Evolutionary conservation across 2,888 invertebrate genomes (phyloP).

Genomic region (Heliconius ismenius): DNA sequence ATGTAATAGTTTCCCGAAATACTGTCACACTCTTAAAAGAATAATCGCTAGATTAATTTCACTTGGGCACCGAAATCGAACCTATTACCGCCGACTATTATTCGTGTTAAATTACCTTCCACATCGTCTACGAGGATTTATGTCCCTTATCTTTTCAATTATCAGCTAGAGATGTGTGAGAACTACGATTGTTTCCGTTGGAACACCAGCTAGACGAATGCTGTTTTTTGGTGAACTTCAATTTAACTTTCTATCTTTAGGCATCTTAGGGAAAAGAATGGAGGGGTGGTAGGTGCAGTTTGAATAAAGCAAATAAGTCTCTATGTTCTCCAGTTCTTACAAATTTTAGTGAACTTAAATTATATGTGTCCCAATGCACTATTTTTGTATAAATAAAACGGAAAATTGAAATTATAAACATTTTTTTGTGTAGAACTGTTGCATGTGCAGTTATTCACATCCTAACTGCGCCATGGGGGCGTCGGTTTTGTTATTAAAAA

Average conservation of each 20-base stretch:
- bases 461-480: too few species aligned
- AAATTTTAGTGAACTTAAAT: too few species aligned
- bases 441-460: too few species aligned
- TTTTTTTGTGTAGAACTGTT: too few species aligned
- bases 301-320: not conserved
- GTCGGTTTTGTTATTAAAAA: too few species aligned
- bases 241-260: not conserved
- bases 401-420: too few species aligned
- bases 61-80: constrained; percentile 33
- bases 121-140: constrained; percentile 42
- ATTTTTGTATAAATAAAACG: too few species aligned
- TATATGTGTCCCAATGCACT: too few species aligned
- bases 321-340: not conserved
- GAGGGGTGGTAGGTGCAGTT: not conserved
- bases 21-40: not conserved
- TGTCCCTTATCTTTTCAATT: constrained; percentile 66
- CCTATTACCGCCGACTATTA: constrained; percentile 27
- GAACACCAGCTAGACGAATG: not conserved
- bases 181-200: constrained; percentile 13
- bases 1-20: not conserved
- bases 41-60: constrained; percentile 9
- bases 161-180: constrained; percentile 45
- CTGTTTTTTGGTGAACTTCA: not conserved
- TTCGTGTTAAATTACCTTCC: constrained; percentile 31
- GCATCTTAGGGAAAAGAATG: not conserved